Percentiles rank a stretch among this genome's conserved stretches.
These are phyloP conservation scores for Isichthys henryi DNA, from an alignment of 2,113 vertebrate species.

Conservation along the genomic window DNA sequence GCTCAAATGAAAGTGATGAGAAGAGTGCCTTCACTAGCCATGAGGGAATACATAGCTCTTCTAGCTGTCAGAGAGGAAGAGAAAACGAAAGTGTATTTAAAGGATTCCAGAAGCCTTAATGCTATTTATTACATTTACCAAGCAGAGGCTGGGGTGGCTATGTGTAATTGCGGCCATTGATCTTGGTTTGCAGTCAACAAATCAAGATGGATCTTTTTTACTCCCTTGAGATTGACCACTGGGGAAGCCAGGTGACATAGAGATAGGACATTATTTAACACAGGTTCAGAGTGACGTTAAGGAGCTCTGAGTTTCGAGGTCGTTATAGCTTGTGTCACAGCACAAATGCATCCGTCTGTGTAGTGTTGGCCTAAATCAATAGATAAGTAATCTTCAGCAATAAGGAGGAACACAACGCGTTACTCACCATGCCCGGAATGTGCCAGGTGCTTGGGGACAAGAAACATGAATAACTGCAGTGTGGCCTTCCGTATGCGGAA, in stretches of 20 bases:
- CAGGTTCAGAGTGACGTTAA: constrained; percentile 54
- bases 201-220: constrained; percentile 57
- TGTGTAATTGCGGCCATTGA: constrained; percentile 58
- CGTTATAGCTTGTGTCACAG: constrained; percentile 60
- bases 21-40: constrained; percentile 27
- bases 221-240: constrained; percentile 35
- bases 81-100: constrained; percentile 54
- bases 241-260: constrained; percentile 50
- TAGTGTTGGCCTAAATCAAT: constrained; percentile 59
- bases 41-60: constrained; percentile 51
- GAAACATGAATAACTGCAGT: constrained; percentile 32
- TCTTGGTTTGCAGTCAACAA: constrained; percentile 57
- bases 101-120: constrained; percentile 54
- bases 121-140: constrained; percentile 57
- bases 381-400: constrained; percentile 63
- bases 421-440: constrained; percentile 49
- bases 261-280: constrained; percentile 59
- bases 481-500: constrained; percentile 32
- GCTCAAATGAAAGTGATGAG: constrained; percentile 57
- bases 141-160: constrained; percentile 45
- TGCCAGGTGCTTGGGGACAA: constrained; percentile 36
- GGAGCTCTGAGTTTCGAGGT: constrained; percentile 55
- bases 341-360: constrained; percentile 59
- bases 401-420: constrained; percentile 49
- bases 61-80: constrained; percentile 47